Base-by-base conservation (phyloP, 2,888 invertebrate species). In the Cancer borealis region DNA sequence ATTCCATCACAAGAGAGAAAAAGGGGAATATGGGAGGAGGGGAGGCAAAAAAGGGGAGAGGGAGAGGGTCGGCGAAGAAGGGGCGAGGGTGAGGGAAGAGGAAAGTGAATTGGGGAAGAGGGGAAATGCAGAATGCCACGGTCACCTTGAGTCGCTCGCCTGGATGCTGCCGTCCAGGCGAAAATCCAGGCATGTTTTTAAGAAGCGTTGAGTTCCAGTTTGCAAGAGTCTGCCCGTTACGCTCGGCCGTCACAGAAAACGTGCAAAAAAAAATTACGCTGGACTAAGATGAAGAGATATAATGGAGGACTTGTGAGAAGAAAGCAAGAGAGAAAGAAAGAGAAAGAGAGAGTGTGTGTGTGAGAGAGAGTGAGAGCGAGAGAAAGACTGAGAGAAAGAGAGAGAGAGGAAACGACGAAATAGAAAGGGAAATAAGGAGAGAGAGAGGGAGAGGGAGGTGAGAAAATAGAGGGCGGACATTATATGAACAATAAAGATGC, bases 401-500 rank as follows among this genome's bases (percentile, higher is more conserved):
- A 88, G 88, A 88, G 92, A 79, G 66, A 92, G 88, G 60, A 60
- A 92, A 60, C 45, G 88, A 91, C 30, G 91, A 91, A 60, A 88
- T 54, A 47, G 88, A 60, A 54, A 92, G 88, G 46, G 88, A 88
- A n/a, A 60, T 60, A 66, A 45, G 87, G 88, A 88, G 66, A 93
- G 93, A 91, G 92, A 93, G 91, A 91, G 93, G 60, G 91, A 93
- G 93, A 92, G 91, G 73, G 88, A 94, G 91, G 92, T 92, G 93
- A 92, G 92, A 94, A 94, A 94, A 92, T 88, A 94, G 93, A 88
- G 92, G 92, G 92, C 88, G 93, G 92, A 94, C 92, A 94, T 94
- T 94, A 94, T 94, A 94, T 94, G 93, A 94, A 94, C 93, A 94
- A 94, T 94, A 94, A 94, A 94, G 93, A 94, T 92, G 93, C 93